These are phyloP conservation scores for Chelidonichthys spinosus DNA, from an alignment of 2,797 vertebrate genomes.

Conservation along the genomic window DNA sequence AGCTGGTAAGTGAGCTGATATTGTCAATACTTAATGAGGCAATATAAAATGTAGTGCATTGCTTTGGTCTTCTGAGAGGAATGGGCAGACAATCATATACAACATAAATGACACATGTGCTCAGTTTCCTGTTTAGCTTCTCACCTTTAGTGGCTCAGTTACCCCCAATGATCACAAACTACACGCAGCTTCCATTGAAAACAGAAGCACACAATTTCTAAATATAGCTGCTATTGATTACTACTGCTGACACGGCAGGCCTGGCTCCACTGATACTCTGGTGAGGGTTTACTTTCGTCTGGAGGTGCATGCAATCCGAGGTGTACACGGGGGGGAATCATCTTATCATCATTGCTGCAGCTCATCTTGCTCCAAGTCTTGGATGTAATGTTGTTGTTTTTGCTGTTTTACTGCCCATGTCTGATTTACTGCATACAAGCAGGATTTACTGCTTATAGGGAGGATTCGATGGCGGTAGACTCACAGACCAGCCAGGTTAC, in stretches of 20 bases:
- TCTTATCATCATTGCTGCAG: neutral
- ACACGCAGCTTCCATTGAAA: conserved; percentile 24
- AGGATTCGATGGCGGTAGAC: conserved; percentile 36
- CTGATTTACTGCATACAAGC: conserved; percentile 35
- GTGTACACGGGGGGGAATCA: neutral
- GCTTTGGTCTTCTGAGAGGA: too few relatives aligned
- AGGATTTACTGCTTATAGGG: conserved; percentile 47
- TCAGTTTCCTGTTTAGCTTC: neutral
- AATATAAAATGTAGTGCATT: too few relatives aligned
- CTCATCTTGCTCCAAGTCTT: neutral
- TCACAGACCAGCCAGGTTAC: conserved; percentile 20
- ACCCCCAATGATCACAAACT: conserved; percentile 13
- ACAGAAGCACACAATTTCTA: conserved; percentile 55
- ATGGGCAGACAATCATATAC: neutral
- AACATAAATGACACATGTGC: neutral
- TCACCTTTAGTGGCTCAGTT: neutral
- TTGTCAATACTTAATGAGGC: too few relatives aligned
- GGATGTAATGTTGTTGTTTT: conserved; percentile 7
- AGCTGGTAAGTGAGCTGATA: too few relatives aligned
- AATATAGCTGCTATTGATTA: conserved; percentile 79
- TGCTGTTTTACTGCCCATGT: conserved; percentile 24
- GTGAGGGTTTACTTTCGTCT: conserved; percentile 36
- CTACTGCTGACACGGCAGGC: conserved; percentile 41
- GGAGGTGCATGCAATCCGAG: conserved; percentile 33
- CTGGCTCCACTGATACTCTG: conserved; percentile 43